These are phyloP conservation scores for Ostrea denselamellosa DNA, from an alignment of 1,140 invertebrate genomes.

Conservation along the genomic window DNA sequence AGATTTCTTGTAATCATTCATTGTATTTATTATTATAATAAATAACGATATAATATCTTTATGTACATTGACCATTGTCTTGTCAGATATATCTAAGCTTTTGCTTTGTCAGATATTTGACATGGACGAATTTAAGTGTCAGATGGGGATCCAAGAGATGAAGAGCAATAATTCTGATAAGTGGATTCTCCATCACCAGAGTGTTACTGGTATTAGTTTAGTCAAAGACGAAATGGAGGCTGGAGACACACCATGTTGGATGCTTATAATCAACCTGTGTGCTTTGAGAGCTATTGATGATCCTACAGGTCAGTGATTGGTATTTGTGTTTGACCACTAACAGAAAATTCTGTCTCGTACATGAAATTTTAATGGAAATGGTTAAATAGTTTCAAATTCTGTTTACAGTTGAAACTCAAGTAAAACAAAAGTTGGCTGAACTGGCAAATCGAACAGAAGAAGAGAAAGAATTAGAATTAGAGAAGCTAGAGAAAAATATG, in stretches of 20 bases:
- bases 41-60: too few relatives aligned
- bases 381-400: background rate
- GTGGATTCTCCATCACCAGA: constrained; percentile 51
- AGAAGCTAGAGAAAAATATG: constrained; percentile 32
- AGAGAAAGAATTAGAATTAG: constrained; percentile 55
- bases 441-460: constrained; percentile 50
- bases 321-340: background rate
- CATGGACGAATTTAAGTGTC: constrained; percentile 63
- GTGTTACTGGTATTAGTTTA: constrained; percentile 60
- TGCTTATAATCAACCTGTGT: constrained; percentile 60
- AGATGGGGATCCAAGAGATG: constrained; percentile 60
- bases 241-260: constrained; percentile 64
- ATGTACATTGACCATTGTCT: too few relatives aligned
- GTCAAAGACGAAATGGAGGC: constrained; percentile 55
- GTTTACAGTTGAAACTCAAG: constrained; percentile 53
- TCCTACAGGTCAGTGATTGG: constrained; percentile 53
- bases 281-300: constrained; percentile 56
- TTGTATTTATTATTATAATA: background rate
- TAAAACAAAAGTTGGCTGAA: constrained; percentile 59
- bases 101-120: constrained; percentile 62
- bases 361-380: background rate
- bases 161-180: constrained; percentile 47
- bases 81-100: background rate
- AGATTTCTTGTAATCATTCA: background rate
- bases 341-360: background rate